Percentiles rank a stretch among this genome's conserved stretches.
Conservation (phyloP, 2,113 vertebrate species). For the Gadus chalcogrammus region DNA sequence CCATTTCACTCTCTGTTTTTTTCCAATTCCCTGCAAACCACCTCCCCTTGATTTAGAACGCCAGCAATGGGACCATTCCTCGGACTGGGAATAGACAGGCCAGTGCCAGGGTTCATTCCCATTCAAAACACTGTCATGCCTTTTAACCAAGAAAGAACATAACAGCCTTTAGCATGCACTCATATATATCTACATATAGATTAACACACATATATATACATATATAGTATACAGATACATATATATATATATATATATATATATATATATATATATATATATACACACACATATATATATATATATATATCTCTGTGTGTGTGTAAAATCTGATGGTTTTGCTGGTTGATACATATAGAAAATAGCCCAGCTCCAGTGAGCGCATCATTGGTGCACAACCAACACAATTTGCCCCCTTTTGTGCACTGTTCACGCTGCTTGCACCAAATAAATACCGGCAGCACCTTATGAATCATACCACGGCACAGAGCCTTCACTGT, state of each 20-base stretch:
- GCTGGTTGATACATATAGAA: constrained; percentile 10
- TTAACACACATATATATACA: too few relatives aligned
- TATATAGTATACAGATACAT: too few relatives aligned
- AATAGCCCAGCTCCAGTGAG: constrained; percentile 24
- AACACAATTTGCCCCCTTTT: constrained; percentile 60
- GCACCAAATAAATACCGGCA: constrained; percentile 62
- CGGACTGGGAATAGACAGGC: constrained; percentile 24
- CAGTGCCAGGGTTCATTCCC: constrained; percentile 13
- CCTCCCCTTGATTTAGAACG: constrained; percentile 47
- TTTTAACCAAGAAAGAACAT: constrained; percentile 1
- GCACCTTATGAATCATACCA: constrained; percentile 62
- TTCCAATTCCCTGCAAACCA: constrained; percentile 44
- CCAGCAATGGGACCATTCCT: constrained; percentile 36
- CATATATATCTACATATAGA: background rate
- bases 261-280: background rate
- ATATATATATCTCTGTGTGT: background rate
- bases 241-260: too few relatives aligned
- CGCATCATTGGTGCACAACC: constrained; percentile 52
- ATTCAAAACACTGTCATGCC: constrained; percentile 25
- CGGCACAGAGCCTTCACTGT: constrained; percentile 41
- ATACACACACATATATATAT: too few relatives aligned
- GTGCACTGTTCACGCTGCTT: constrained; percentile 63
- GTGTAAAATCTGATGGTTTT: too few relatives aligned
- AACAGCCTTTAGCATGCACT: constrained; percentile 2
- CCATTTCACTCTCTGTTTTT: constrained; percentile 20